phyloP scores from a whole-genome alignment of 2,797 vertebrate genomes.

The Melanotaenia nigrans region DNA sequence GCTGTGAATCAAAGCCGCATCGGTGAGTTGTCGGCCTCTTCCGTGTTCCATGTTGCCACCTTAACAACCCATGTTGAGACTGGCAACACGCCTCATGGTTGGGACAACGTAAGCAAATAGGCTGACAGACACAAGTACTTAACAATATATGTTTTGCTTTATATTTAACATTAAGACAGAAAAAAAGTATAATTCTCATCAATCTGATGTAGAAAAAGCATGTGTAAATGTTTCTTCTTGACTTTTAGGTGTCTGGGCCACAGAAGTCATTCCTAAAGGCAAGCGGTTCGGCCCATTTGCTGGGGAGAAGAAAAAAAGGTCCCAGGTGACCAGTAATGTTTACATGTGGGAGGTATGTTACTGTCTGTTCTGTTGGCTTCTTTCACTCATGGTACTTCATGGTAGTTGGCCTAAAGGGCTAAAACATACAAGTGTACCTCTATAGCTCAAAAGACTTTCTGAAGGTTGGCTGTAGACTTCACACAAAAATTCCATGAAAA shows the following conservation, averaged over 20 bases:
- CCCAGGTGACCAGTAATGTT: conserved; percentile 94
- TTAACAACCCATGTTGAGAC: not conserved
- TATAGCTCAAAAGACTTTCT: not conserved
- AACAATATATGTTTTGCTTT: too few relatives aligned
- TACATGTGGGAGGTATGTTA: conserved; percentile 96
- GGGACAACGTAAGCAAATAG: not conserved
- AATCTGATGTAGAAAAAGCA: not conserved
- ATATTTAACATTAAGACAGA: too few relatives aligned
- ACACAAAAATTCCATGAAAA: not conserved
- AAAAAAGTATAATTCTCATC: not conserved
- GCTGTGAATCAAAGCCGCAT: conserved; percentile 88
- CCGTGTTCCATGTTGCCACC: not conserved
- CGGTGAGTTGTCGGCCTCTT: conserved; percentile 79
- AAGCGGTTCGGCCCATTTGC: conserved; percentile 93
- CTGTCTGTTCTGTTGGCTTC: conserved; percentile 8
- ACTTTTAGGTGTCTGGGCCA: conserved; percentile 91
- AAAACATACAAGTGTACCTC: not conserved
- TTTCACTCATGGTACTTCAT: not conserved
- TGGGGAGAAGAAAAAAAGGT: conserved; percentile 94
- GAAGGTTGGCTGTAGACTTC: not conserved
- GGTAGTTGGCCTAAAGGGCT: not conserved
- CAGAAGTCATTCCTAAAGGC: conserved; percentile 89
- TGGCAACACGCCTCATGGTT: not conserved
- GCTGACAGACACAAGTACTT: too few relatives aligned
- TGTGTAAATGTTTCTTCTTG: not conserved